Conservation (phyloP, 2,888 invertebrate genomes). For the Aporophyla nigra region DNA sequence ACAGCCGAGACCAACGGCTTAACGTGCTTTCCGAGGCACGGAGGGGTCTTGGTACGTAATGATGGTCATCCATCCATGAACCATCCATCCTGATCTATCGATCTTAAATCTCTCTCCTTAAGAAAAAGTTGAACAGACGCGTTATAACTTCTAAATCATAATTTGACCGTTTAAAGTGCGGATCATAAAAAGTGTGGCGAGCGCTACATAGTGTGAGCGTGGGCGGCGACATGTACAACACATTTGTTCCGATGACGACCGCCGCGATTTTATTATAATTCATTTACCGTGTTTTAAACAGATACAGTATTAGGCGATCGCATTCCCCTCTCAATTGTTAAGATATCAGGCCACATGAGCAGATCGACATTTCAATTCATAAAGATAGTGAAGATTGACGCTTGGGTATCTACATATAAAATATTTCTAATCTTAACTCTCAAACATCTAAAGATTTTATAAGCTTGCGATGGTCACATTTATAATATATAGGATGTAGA, state of each 20-base stretch:
- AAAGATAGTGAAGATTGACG: conserved; percentile 48
- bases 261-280: conserved; percentile 88
- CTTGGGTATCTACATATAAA: conserved; percentile 27
- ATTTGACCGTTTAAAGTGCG: conserved; percentile 49
- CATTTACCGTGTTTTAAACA: conserved; percentile 86
- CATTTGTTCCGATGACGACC: conserved; percentile 87
- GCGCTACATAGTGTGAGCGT: conserved; percentile 73
- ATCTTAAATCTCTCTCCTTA: neutral
- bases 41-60: too few relatives aligned
- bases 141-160: conserved; percentile 41
- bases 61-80: too few relatives aligned
- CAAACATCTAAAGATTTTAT: conserved; percentile 37
- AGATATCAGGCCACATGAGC: conserved; percentile 57
- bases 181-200: conserved; percentile 65
- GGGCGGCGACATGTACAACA: conserved; percentile 85
- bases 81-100: too few relatives aligned
- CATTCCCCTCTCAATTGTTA: conserved; percentile 56
- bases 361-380: conserved; percentile 53
- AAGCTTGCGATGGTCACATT: conserved; percentile 21
- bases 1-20: too few relatives aligned
- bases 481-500: conserved; percentile 28
- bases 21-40: too few relatives aligned
- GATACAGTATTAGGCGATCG: conserved; percentile 69
- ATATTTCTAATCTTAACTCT: conserved; percentile 47
- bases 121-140: neutral